Base-by-base conservation (phyloP, 1,140 invertebrate genomes). In the Danaus melanippus region DNA sequence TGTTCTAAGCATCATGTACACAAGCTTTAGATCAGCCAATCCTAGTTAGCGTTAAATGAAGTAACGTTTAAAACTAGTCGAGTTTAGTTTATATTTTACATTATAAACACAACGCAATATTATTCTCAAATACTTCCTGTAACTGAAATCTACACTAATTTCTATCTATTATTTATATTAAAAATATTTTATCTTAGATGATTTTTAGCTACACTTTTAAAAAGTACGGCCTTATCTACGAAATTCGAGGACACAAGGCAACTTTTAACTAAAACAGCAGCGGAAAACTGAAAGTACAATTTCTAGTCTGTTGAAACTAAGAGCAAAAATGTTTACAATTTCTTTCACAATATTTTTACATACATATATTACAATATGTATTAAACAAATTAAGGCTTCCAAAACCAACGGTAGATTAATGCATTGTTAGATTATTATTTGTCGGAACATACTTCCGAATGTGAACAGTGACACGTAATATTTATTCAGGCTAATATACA, bases 401-500 rank as follows among this genome's bases (percentile, higher is more conserved):
- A 32, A 2, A 32, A 32, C 6, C 41, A 50, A 8, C 1, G 12
- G 42, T 15, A 12, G 11, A 39, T 39, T 42, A 42, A 42, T 10
- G 12, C 12, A 15, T 50, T 50, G 42, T 50, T 50, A 50, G 40
- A 46, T 41, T 17, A 55, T 43, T 41, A 55, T 55, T 55, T 49
- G 40, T 42, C 40, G 32, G 12, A 55, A 41, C 43, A 49, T 55
- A 39, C 53, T 8, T 15, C 17, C 46, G 41, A 49, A 48, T 48
- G 44, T 55, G 43, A 48, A 11, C 9, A 46, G 40, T 32, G 17
- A 15, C 50, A 41, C 66, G 60, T 62, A 59, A 71, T 74, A 73
- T 72, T 71, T 76, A 71, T 76, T 67, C 66, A 57, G 45, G 51
- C 56, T 53, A 62, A 42, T 66, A 62, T 71, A 71, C 72, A 72